Percentiles rank a stretch among this genome's conserved stretches.
Evolutionary conservation across 2,797 vertebrate species (phyloP).

Genomic region (Sebastes alutus): DNA sequence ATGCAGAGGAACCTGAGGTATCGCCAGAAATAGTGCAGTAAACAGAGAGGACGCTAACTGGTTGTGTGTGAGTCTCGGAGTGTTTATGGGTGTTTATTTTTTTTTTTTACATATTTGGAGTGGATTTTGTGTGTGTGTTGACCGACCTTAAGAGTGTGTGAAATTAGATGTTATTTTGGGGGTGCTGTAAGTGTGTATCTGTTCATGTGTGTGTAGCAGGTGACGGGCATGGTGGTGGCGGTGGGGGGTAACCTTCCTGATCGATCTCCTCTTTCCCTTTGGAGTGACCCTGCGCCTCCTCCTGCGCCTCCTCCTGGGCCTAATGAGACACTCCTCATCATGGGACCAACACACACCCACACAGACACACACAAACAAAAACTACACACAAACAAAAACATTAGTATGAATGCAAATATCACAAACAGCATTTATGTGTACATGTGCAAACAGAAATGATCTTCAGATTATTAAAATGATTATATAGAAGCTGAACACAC

Average conservation of each 20-base stretch:
- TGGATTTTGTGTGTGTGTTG: not conserved
- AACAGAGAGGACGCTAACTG: not conserved
- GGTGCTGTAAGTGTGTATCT: slow-evolving; percentile 4
- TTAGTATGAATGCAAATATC: not conserved
- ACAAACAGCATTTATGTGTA: not conserved
- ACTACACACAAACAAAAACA: not conserved
- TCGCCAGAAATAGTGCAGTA: slow-evolving; percentile 18
- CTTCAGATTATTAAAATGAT: not conserved
- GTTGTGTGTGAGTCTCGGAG: not conserved
- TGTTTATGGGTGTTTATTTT: too few species aligned
- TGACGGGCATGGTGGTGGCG: slow-evolving; percentile 37
- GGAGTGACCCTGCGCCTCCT: slow-evolving; percentile 77
- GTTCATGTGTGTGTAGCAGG: slow-evolving; percentile 50
- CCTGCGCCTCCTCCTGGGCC: slow-evolving; percentile 67
- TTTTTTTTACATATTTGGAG: not conserved
- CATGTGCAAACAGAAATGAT: not conserved
- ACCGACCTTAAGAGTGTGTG: slow-evolving; percentile 1
- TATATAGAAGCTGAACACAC: not conserved
- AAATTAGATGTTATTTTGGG: slow-evolving; percentile 1
- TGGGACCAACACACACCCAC: slow-evolving; percentile 21
- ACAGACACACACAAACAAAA: not conserved
- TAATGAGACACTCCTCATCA: slow-evolving; percentile 76
- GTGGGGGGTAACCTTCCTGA: slow-evolving; percentile 57
- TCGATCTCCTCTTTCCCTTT: slow-evolving; percentile 79
- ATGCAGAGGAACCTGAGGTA: slow-evolving; percentile 43